These are phyloP conservation scores for Austrofundulus limnaeus DNA, from an alignment of 2,113 vertebrate species.

Conservation along the genomic window DNA sequence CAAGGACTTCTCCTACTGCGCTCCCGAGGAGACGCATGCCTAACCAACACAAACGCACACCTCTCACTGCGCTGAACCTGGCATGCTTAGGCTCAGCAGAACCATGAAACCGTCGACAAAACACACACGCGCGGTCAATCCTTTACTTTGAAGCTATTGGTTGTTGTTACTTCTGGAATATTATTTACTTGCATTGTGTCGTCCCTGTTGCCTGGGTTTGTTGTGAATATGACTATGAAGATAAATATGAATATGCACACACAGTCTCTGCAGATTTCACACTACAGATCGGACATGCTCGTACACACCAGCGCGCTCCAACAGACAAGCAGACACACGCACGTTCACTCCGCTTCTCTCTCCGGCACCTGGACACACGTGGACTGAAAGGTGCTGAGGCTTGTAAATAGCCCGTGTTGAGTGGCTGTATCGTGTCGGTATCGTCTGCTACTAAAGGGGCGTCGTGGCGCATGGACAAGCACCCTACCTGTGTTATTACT, in stretches of 20 bases:
- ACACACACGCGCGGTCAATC: conserved; percentile 28
- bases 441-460: conserved; percentile 70
- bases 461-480: conserved; percentile 71
- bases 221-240: conserved; percentile 62
- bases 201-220: conserved; percentile 73
- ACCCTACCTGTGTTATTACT: conserved; percentile 70
- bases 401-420: conserved; percentile 74
- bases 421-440: conserved; percentile 72
- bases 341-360: conserved; percentile 49
- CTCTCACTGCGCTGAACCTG: conserved; percentile 23
- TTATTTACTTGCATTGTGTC: conserved; percentile 74
- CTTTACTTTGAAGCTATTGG: conserved; percentile 71
- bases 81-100: conserved; percentile 38
- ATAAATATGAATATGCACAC: conserved; percentile 54
- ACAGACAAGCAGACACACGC: conserved; percentile 29
- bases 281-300: conserved; percentile 13
- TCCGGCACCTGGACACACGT: conserved; percentile 42
- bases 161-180: conserved; percentile 70
- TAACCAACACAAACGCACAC: conserved; percentile 72
- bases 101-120: conserved; percentile 47
- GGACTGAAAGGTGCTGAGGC: conserved; percentile 58
- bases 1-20: conserved; percentile 98
- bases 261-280: background rate
- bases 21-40: conserved; percentile 87
- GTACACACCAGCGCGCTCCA: conserved; percentile 18